Evolutionary conservation across 2,797 vertebrate genomes (phyloP), one percentile per base, ranked within the genome.

Genomic region (Pipistrellus nathusii): DNA sequence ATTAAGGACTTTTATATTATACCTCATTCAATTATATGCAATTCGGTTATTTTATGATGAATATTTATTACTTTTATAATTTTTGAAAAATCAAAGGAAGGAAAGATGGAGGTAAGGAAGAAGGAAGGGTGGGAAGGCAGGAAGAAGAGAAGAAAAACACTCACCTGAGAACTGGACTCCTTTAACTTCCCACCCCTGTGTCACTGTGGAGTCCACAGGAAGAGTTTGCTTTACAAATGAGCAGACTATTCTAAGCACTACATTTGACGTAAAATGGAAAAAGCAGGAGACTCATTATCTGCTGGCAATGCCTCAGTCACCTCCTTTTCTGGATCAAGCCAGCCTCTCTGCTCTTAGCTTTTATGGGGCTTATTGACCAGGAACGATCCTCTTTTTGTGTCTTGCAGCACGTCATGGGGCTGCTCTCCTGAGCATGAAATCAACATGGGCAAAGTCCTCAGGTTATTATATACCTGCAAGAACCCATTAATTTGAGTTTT

Each of bases 381-480:
- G 72, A 75, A 78, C 95, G 92, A 96, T 96, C 94, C 57, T 94
- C 90, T 95, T 96, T 90, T 83, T 81, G 66, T 94, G 95, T 87
- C 73, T 81, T 25, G 2, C 0, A 51, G 55, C 73, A 98, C 30
- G 21, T 97, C 98, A 98, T 64, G 59, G 85, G 90, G 87, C 77
- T 97, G 93, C 80, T 96, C 96, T 81, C 32, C 32, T 4, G 8
- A 94, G 95, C 94, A 85, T 84, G 81, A 97, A 97, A 96, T 97
- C 91, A 93, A 73, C 73, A 92, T 85, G 97, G 97, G 85, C 97
- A 97, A 98, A 98, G 97, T 98, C 41, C 84, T 90, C 94, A 44
- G 57, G n/a, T 96, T 96, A 95, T 96, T 92, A 97, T 96, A 93
- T 80, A 84, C 35, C 83, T 95, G 75, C 80, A 90, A 95, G 92